These are phyloP conservation scores for Timema podura DNA, from an alignment of 2,888 invertebrate genomes.

Conservation along the genomic window DNA sequence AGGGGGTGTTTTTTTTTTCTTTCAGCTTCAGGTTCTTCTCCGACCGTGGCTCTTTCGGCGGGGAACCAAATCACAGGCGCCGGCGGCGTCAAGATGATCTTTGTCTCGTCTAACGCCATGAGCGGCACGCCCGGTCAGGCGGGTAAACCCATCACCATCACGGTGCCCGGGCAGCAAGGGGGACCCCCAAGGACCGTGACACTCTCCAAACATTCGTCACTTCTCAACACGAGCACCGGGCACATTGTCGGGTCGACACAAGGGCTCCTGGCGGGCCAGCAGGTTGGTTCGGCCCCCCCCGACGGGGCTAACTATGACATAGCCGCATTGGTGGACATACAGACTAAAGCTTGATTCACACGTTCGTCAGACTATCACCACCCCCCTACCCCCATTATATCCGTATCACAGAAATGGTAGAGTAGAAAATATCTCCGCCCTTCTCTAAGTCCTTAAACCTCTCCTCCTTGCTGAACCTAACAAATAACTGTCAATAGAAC, in stretches of 20 bases:
- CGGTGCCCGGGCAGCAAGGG: conserved; percentile 53
- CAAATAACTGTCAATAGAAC: too few relatives aligned
- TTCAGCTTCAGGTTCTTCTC: conserved; percentile 38
- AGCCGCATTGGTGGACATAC: too few relatives aligned
- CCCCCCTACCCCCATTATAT: too few relatives aligned
- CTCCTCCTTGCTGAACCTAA: too few relatives aligned
- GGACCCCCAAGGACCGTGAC: conserved; percentile 58
- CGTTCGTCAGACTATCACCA: too few relatives aligned
- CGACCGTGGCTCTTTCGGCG: conserved; percentile 44
- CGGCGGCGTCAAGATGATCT: conserved; percentile 54
- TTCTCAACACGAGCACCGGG: conserved; percentile 36
- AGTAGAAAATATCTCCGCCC: too few relatives aligned
- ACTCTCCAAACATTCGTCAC: conserved; percentile 43
- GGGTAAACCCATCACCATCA: conserved; percentile 65
- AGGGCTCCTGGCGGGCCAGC: conserved; percentile 23
- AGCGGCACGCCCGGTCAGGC: conserved; percentile 47
- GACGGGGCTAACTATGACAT: too few relatives aligned
- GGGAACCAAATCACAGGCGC: conserved; percentile 44
- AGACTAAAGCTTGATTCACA: too few relatives aligned
- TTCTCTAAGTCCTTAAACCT: too few relatives aligned
- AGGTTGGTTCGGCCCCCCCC: conserved; percentile 1
- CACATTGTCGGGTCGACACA: conserved; percentile 38
- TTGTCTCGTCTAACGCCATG: conserved; percentile 53
- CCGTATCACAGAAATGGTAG: too few relatives aligned
- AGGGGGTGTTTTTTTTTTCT: conserved; percentile 1